Evolutionary conservation across 2,888 invertebrate genomes (phyloP).

Genomic region (Harmothoe impar): DNA sequence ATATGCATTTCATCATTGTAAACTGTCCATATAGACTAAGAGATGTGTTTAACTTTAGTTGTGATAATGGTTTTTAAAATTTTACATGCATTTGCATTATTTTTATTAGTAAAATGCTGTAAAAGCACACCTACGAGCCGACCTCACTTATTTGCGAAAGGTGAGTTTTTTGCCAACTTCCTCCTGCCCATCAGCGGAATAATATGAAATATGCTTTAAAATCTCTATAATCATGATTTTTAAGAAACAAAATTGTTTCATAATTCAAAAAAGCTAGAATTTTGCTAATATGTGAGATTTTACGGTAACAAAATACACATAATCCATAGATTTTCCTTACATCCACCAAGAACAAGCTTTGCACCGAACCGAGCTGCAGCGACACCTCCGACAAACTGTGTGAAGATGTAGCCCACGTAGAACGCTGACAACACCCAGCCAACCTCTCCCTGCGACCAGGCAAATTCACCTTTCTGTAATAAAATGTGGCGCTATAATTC

Average conservation of each 20-base stretch:
- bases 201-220: too few species aligned
- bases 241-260: neutral
- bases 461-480: constrained; percentile 6
- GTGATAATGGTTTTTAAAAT: neutral
- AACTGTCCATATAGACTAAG: neutral
- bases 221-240: neutral
- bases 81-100: neutral
- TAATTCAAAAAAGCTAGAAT: neutral
- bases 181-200: too few species aligned
- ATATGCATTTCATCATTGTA: neutral
- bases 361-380: neutral
- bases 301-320: too few species aligned
- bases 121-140: neutral
- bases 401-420: neutral
- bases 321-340: neutral
- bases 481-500: neutral
- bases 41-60: neutral
- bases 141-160: neutral
- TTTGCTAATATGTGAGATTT: too few species aligned
- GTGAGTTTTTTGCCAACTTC: too few species aligned
- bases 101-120: neutral
- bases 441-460: neutral
- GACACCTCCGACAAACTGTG: neutral
- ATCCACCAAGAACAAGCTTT: neutral
- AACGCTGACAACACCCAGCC: neutral